Evolutionary conservation across 2,113 vertebrate genomes (phyloP).

Genomic region (Dasyurus viverrinus): DNA sequence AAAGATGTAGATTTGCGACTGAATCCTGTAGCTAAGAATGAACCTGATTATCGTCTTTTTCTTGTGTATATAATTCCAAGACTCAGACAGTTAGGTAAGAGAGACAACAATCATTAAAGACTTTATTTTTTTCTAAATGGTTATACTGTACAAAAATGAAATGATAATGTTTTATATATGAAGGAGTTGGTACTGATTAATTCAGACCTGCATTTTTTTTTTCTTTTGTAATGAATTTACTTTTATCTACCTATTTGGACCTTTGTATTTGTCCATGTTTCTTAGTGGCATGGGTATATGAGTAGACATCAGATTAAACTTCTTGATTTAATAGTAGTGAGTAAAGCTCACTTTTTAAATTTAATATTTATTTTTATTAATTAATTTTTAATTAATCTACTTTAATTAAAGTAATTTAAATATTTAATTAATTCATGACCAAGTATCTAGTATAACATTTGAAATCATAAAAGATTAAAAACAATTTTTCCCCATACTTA

Average conservation of each 20-base stretch:
- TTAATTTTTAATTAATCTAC: no score
- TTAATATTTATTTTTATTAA: neutral
- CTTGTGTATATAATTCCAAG: constrained; percentile 84
- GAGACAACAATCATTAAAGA: neutral
- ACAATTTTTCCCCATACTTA: neutral
- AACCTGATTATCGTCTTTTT: constrained; percentile 84
- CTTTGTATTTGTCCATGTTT: neutral
- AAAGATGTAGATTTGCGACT: constrained; percentile 87
- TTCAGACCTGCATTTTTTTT: neutral
- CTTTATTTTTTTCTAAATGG: neutral
- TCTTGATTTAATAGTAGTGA: neutral
- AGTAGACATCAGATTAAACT: neutral
- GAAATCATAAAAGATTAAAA: neutral
- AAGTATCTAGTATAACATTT: neutral
- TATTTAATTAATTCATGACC: neutral
- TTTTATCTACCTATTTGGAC: neutral
- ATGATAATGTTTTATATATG: neutral
- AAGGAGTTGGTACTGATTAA: neutral
- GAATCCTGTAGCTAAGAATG: constrained; percentile 85
- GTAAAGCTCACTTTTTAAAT: neutral
- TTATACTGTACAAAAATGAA: neutral
- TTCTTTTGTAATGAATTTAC: neutral
- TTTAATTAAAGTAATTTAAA: neutral
- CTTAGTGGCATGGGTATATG: neutral
- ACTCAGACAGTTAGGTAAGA: constrained; percentile 85